Base-by-base conservation (phyloP, 2,113 vertebrate genomes). In the Amia ocellicauda region DNA sequence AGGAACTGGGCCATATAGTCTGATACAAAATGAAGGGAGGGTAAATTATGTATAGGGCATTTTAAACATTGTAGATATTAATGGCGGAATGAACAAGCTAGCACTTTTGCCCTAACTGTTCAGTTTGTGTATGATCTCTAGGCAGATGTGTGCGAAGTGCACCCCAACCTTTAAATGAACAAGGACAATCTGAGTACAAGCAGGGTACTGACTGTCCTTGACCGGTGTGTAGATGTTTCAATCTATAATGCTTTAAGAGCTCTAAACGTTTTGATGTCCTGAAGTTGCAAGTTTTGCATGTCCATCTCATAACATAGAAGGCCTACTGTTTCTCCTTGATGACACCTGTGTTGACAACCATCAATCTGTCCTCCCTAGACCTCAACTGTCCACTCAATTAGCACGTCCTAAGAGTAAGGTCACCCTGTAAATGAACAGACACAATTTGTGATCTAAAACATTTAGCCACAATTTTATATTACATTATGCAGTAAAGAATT, bases 151-250 rank as follows among this genome's bases (percentile, higher is more conserved):
- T 29, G 9, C 28, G 3, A 68, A 70, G 58, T 43, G 65, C 58
- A 28, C 58, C 65, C 66, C 66, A 75, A 47, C 43, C 16, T 69
- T 63, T 75, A 66, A 71, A 75, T 41, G 49, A 66, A 50, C 63
- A 74, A 63, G 61, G 61, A 63, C 69, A 74, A 45, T 66, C 42
- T 22, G 54, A 55, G 51, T 55, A 58, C 58, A 70, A 58, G 43
- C 65, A 67, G 26, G 49, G 68, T 31, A 74, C 1, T 69, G 70
- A 69, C 3, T 23, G 19, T 23, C 59, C 40, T 56, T 55, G 53
- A 42, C 67, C 26, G 23, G 54, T 27, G 2, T 45, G 64, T 52
- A 56, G 26, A 70, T 70, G 58, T 65, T 61, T 61, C 3, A 69
- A 54, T 55, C 64, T 63, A 63, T 63, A 67, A 63, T 67, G 41